A percentile compares a stretch with the other conserved stretches of the same genome.
These are phyloP conservation scores for Cephonodes hylas DNA, from an alignment of 2,888 invertebrate species.

Conservation along the genomic window DNA sequence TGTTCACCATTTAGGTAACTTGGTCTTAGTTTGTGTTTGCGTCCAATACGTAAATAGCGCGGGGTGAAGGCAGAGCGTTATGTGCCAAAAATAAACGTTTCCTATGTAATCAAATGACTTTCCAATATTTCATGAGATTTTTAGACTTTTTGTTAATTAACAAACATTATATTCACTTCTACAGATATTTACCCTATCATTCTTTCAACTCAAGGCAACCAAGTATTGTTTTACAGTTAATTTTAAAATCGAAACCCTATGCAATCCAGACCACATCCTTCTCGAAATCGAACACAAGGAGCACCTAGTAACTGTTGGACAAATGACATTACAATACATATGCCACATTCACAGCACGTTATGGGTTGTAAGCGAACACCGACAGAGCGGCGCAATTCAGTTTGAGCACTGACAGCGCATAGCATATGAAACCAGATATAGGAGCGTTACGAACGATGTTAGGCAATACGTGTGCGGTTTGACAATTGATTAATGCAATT, in stretches of 20 bases:
- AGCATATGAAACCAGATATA: slow-evolving; percentile 42
- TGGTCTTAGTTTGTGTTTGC: neutral
- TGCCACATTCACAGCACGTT: neutral
- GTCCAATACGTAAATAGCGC: neutral
- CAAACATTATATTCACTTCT: too few relatives aligned
- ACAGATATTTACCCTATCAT: too few relatives aligned
- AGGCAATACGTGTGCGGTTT: slow-evolving; percentile 47
- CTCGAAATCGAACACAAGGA: neutral
- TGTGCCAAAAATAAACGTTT: neutral
- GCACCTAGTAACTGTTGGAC: neutral
- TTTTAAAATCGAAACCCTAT: neutral
- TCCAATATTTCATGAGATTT: neutral
- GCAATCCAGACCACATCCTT: neutral
- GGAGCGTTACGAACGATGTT: slow-evolving; percentile 24
- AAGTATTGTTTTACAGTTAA: too few relatives aligned
- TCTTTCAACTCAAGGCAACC: too few relatives aligned
- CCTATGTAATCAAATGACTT: neutral
- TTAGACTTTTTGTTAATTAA: too few relatives aligned
- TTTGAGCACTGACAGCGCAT: slow-evolving; percentile 42
- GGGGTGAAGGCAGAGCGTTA: neutral
- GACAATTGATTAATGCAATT: slow-evolving; percentile 79
- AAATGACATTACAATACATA: neutral
- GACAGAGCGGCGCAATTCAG: slow-evolving; percentile 38
- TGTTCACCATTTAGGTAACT: slow-evolving; percentile 9
- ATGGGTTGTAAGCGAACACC: neutral